Evolutionary conservation across 2,113 vertebrate species (phyloP).

Genomic region (Ictalurus punctatus): DNA sequence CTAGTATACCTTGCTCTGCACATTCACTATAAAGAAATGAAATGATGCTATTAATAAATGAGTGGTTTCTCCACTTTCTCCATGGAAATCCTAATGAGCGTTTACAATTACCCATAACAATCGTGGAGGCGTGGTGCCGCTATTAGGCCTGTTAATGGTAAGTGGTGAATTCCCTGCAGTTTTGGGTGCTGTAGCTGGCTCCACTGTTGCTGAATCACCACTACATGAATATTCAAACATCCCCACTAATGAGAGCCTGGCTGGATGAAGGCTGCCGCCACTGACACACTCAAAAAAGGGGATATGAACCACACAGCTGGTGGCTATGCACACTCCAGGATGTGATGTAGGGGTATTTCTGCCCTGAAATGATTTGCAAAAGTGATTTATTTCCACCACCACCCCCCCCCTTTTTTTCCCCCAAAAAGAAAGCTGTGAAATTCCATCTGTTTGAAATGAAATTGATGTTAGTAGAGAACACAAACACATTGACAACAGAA

Average conservation of each 20-base stretch:
- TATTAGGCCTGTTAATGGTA: slow-evolving; percentile 57
- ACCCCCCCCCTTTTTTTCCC: background rate
- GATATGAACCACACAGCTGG: slow-evolving; percentile 53
- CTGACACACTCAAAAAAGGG: slow-evolving; percentile 32
- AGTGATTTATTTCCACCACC: slow-evolving; percentile 11
- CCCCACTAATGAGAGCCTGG: slow-evolving; percentile 49
- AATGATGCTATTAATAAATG: slow-evolving; percentile 48
- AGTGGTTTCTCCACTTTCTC: slow-evolving; percentile 40
- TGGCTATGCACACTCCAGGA: slow-evolving; percentile 45
- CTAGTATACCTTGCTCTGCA: slow-evolving; percentile 21
- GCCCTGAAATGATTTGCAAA: slow-evolving; percentile 38
- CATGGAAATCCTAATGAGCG: slow-evolving; percentile 51
- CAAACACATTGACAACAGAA: slow-evolving; percentile 43
- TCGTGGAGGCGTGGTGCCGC: slow-evolving; percentile 51
- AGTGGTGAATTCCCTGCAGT: slow-evolving; percentile 56
- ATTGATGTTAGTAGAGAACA: slow-evolving; percentile 37
- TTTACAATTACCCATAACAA: slow-evolving; percentile 57
- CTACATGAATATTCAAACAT: slow-evolving; percentile 55
- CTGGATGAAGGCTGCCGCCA: slow-evolving; percentile 49
- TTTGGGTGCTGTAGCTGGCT: slow-evolving; percentile 51
- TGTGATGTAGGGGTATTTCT: slow-evolving; percentile 49
- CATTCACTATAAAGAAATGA: slow-evolving; percentile 26
- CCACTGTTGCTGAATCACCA: slow-evolving; percentile 45
- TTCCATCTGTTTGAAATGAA: slow-evolving; percentile 44
- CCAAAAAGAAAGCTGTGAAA: slow-evolving; percentile 31